These are phyloP conservation scores for Melanophora roralis DNA, from an alignment of 2,888 invertebrate genomes.

Conservation along the genomic window DNA sequence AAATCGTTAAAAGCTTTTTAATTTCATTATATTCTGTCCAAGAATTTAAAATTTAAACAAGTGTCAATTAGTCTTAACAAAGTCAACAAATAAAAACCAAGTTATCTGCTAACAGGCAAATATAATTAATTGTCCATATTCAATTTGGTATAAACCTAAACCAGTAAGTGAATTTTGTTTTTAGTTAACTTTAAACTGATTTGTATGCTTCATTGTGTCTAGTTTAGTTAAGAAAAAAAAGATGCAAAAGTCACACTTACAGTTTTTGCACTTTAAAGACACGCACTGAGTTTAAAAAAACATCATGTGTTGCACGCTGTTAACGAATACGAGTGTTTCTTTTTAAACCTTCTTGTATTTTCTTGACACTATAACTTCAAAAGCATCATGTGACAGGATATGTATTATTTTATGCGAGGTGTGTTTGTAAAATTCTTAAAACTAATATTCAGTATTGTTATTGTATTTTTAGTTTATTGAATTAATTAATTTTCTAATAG, in stretches of 20 bases:
- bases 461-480: too few relatives aligned
- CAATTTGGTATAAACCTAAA: too few relatives aligned
- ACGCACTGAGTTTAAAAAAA: slow-evolving; percentile 15
- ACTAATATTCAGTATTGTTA: too few relatives aligned
- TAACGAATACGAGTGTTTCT: neutral
- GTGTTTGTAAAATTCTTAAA: neutral
- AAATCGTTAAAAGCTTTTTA: too few relatives aligned
- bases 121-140: too few relatives aligned
- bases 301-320: neutral
- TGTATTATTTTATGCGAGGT: neutral
- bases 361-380: neutral
- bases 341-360: neutral
- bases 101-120: too few relatives aligned
- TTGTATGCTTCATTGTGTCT: neutral
- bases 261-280: slow-evolving; percentile 7
- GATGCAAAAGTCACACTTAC: neutral
- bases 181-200: neutral
- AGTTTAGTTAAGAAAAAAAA: neutral
- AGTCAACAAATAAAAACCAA: too few relatives aligned
- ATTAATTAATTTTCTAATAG: too few relatives aligned
- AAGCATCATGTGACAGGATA: neutral
- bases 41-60: too few relatives aligned
- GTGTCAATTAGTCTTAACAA: too few relatives aligned
- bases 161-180: neutral
- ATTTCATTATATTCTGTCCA: too few relatives aligned